phyloP scores from a whole-genome alignment of 1,140 invertebrate species.

The Meloidogyne exigua region DNA sequence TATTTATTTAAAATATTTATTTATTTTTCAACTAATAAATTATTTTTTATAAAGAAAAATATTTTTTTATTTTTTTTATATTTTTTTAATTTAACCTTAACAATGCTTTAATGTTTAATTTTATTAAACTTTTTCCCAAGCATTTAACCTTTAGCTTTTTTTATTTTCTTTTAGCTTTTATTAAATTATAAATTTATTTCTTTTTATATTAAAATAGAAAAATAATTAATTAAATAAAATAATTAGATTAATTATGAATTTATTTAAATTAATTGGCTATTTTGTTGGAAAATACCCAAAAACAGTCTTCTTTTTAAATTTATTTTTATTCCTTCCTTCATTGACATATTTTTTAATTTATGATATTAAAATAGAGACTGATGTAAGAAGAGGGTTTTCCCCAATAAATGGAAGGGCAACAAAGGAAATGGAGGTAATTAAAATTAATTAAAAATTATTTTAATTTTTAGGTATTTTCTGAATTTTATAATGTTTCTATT shows the following conservation, averaged over 20 bases:
- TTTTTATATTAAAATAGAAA: no score
- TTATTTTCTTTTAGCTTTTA: no score
- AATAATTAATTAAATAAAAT: no score
- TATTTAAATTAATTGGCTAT: background rate
- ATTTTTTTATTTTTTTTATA: no score
- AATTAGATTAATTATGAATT: background rate
- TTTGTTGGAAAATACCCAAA: background rate
- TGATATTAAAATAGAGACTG: background rate
- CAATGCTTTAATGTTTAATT: no score
- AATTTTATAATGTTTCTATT: slow-evolving; percentile 37
- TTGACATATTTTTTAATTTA: background rate
- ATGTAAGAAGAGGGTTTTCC: slow-evolving; percentile 9
- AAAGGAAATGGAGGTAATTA: background rate
- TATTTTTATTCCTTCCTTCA: background rate
- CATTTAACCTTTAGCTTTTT: no score
- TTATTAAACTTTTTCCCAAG: no score
- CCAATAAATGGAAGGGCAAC: slow-evolving; percentile 15
- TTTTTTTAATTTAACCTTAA: no score
- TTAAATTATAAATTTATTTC: no score
- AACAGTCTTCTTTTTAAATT: background rate
- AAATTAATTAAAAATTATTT: background rate
- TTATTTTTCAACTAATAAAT: no score
- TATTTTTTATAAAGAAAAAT: no score
- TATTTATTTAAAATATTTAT: no score
- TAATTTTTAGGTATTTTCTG: slow-evolving; percentile 26